Conservation (phyloP, 1,140 invertebrate species). For the Cydia pomonella region DNA sequence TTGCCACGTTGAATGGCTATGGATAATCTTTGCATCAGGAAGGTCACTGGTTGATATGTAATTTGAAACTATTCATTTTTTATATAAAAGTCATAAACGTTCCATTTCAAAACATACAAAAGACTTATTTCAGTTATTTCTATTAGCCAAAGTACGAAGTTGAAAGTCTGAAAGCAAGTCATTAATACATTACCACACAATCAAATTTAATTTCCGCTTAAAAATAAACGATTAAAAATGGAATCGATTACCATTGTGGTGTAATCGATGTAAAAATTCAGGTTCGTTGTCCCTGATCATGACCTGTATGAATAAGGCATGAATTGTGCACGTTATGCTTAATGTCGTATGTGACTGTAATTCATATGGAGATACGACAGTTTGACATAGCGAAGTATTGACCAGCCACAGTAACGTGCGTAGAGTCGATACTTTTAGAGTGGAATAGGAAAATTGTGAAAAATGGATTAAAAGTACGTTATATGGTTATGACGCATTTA, state of each 20-base stretch:
- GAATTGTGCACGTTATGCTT: conserved; percentile 40
- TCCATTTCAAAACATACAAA: neutral
- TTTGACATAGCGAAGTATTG: neutral
- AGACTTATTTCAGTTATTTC: conserved; percentile 4
- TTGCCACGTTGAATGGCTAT: too few relatives aligned
- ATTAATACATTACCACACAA: conserved; percentile 48
- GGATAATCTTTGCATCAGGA: too few relatives aligned
- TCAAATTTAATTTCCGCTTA: conserved; percentile 41
- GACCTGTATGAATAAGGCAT: conserved; percentile 76
- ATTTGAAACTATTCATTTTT: too few relatives aligned
- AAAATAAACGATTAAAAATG: conserved; percentile 50
- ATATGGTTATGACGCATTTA: neutral
- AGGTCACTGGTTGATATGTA: too few relatives aligned
- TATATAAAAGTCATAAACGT: neutral
- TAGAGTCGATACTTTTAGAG: neutral
- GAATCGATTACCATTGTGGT: conserved; percentile 47
- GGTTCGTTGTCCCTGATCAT: conserved; percentile 74
- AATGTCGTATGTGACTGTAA: neutral
- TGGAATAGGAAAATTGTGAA: neutral
- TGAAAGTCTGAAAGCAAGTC: conserved; percentile 18
- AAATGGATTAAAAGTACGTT: conserved; percentile 7
- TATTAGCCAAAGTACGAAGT: conserved; percentile 5
- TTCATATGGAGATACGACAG: neutral
- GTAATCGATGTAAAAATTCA: conserved; percentile 70
- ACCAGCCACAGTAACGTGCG: neutral